phyloP scores from a whole-genome alignment of 2,888 invertebrate species.

The Fabriciana adippe region DNA sequence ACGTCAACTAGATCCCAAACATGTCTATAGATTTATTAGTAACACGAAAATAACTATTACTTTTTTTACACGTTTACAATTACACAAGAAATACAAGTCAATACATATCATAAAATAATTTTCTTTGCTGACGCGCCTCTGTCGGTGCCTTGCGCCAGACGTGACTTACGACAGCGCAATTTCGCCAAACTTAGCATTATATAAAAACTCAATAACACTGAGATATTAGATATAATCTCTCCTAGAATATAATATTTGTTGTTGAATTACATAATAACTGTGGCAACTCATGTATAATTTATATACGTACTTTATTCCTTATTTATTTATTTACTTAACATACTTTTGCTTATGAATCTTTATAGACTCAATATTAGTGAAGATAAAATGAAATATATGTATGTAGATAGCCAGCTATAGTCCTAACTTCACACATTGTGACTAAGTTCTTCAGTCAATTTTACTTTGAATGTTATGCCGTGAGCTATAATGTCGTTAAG shows the following conservation, averaged over 20 bases:
- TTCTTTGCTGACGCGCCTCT: constrained; percentile 27
- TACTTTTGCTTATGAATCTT: too few relatives aligned
- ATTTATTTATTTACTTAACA: too few relatives aligned
- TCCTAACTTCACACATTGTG: too few relatives aligned
- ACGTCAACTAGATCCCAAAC: too few relatives aligned
- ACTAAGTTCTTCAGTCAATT: too few relatives aligned
- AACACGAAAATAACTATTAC: neutral
- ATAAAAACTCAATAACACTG: constrained; percentile 26
- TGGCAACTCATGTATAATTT: too few relatives aligned
- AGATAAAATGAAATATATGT: too few relatives aligned
- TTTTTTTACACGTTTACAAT: constrained; percentile 6
- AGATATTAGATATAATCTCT: constrained; percentile 22
- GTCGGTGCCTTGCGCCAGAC: constrained; percentile 28
- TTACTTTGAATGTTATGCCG: too few relatives aligned
- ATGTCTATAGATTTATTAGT: neutral
- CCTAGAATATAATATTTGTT: constrained; percentile 13
- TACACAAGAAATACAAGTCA: constrained; percentile 21
- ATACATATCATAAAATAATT: constrained; percentile 30
- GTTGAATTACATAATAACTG: constrained; percentile 14
- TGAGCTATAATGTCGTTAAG: too few relatives aligned
- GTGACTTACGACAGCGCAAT: constrained; percentile 30
- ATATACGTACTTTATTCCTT: too few relatives aligned
- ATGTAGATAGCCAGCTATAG: too few relatives aligned
- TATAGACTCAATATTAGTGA: too few relatives aligned
- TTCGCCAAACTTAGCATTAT: constrained; percentile 25